Percentiles rank a stretch among this genome's conserved stretches.
phyloP scores from a whole-genome alignment of 2,888 invertebrate species.

The Fissipunctia ypsillon region DNA sequence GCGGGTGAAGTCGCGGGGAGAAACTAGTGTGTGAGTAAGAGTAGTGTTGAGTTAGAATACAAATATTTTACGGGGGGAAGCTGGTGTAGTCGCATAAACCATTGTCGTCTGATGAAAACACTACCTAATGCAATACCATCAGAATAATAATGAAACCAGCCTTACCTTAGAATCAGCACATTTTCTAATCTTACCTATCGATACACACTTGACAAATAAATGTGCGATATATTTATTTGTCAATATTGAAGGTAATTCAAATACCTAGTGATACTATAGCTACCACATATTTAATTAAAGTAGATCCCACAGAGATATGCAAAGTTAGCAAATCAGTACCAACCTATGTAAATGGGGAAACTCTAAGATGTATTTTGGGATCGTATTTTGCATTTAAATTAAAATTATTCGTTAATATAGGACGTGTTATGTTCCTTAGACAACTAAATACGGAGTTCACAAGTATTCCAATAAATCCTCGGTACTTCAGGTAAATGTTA shows the following conservation, averaged over 20 bases:
- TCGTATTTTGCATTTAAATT: conserved; percentile 62
- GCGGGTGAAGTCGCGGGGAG: too few species aligned
- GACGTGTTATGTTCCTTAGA: conserved; percentile 39
- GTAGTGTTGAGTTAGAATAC: not conserved
- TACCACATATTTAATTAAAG: conserved; percentile 6
- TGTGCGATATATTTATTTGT: too few species aligned
- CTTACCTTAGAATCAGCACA: not conserved
- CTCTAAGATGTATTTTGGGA: conserved; percentile 35
- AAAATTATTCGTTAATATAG: conserved; percentile 51
- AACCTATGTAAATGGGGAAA: conserved; percentile 35
- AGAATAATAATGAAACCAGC: not conserved
- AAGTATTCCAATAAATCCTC: conserved; percentile 21
- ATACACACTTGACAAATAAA: not conserved
- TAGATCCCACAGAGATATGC: not conserved
- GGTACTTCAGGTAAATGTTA: conserved; percentile 1
- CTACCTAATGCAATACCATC: not conserved
- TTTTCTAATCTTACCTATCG: not conserved
- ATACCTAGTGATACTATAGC: not conserved
- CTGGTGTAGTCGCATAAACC: not conserved
- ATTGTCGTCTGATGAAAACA: not conserved
- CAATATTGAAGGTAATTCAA: not conserved
- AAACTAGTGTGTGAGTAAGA: not conserved
- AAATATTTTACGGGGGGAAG: not conserved
- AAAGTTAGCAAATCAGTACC: conserved; percentile 22
- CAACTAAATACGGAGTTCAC: conserved; percentile 18